These are phyloP conservation scores for Whitmania pigra DNA, from an alignment of 1,140 invertebrate genomes.

Conservation along the genomic window DNA sequence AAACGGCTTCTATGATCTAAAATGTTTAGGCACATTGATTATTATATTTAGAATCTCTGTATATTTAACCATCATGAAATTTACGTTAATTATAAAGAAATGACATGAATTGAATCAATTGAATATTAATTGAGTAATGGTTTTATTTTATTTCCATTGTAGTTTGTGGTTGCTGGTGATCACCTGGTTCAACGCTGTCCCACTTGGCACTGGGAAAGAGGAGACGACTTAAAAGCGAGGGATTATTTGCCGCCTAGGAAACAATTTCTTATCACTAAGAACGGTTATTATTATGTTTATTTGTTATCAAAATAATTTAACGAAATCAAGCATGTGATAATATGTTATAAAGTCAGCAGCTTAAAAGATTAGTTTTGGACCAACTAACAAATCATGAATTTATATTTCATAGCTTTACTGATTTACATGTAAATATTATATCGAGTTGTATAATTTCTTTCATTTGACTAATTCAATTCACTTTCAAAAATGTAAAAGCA, in stretches of 20 bases:
- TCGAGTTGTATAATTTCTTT: too few species aligned
- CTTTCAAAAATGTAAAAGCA: too few species aligned
- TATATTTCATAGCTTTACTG: constrained; percentile 66
- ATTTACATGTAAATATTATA: constrained; percentile 68
- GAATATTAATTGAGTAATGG: too few species aligned
- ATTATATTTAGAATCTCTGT: not conserved
- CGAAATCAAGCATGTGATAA: not conserved
- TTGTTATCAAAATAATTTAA: constrained; percentile 7
- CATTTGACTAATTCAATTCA: too few species aligned
- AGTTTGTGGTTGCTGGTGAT: constrained; percentile 94
- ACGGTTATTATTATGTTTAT: constrained; percentile 45
- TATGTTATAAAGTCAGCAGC: too few species aligned
- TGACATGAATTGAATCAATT: too few species aligned
- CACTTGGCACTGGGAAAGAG: constrained; percentile 91
- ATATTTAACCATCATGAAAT: too few species aligned
- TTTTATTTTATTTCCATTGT: constrained; percentile 30
- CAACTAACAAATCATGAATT: not conserved
- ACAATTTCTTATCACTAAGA: constrained; percentile 91
- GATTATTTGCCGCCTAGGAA: constrained; percentile 84
- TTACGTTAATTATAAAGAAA: too few species aligned
- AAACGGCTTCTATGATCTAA: not conserved
- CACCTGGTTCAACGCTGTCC: constrained; percentile 97
- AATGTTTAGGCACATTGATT: constrained; percentile 6
- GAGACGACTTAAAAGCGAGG: constrained; percentile 68
- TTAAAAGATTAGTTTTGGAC: too few species aligned